Conservation (phyloP, 2,113 vertebrate genomes). For the Percopsis transmontana region DNA sequence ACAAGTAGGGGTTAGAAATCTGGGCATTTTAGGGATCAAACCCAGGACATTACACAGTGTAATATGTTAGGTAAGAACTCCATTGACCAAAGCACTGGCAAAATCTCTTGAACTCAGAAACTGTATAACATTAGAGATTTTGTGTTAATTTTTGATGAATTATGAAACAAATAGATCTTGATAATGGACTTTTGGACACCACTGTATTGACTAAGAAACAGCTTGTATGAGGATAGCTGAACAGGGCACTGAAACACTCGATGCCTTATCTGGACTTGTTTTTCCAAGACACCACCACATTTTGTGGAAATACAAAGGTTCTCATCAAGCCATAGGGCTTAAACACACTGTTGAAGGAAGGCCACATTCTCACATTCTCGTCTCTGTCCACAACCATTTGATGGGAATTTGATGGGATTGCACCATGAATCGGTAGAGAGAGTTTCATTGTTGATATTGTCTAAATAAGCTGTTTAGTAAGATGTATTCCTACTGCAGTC, state of each 20-base stretch:
- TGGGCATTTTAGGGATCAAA: no score
- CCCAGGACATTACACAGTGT: no score
- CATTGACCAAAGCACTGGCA: no score
- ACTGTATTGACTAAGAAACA: no score
- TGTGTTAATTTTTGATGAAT: no score
- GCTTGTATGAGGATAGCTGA: conserved; percentile 6
- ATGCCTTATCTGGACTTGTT: not conserved
- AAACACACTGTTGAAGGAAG: not conserved
- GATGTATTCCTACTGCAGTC: conserved; percentile 49
- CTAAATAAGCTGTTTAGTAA: conserved; percentile 55
- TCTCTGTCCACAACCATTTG: conserved; percentile 46
- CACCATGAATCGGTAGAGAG: conserved; percentile 30
- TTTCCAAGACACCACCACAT: conserved; percentile 18
- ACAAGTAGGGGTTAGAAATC: no score
- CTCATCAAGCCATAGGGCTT: conserved; percentile 18
- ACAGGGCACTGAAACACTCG: not conserved
- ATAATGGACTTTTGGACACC: no score
- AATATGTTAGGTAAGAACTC: no score
- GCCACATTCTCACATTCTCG: conserved; percentile 27
- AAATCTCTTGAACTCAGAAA: no score
- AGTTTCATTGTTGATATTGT: conserved; percentile 57
- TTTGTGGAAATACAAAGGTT: conserved; percentile 36
- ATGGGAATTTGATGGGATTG: conserved; percentile 48
- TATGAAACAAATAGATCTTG: no score
- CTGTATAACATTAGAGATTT: no score